A percentile compares a stretch with the other conserved stretches of the same genome.
phyloP scores from a whole-genome alignment of 2,888 invertebrate genomes.

The Idaea biselata region DNA sequence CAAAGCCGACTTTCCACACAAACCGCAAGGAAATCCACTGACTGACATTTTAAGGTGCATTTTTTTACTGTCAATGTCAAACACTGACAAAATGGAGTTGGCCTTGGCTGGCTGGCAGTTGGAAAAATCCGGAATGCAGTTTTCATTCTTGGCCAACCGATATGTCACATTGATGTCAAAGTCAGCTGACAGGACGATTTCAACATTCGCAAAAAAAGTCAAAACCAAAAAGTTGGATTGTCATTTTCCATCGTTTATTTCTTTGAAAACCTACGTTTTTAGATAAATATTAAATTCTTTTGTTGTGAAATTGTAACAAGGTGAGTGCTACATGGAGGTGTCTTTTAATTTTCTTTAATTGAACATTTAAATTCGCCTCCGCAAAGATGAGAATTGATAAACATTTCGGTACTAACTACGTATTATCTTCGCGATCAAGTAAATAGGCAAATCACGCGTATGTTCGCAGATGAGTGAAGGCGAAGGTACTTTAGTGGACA shows the following conservation, averaged over 20 bases:
- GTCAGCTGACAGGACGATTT: neutral
- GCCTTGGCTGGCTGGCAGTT: too few species aligned
- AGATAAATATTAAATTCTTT: slow-evolving; percentile 18
- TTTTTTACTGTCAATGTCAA: too few species aligned
- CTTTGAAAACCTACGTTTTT: slow-evolving; percentile 24
- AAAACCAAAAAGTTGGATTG: slow-evolving; percentile 63
- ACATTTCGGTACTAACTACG: slow-evolving; percentile 36
- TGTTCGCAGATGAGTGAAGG: slow-evolving; percentile 72
- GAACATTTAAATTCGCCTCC: neutral
- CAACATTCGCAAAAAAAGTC: slow-evolving; percentile 32
- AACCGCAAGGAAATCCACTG: neutral
- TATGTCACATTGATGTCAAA: neutral
- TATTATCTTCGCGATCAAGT: slow-evolving; percentile 42
- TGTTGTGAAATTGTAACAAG: neutral
- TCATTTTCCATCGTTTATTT: slow-evolving; percentile 46
- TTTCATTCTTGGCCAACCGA: too few species aligned
- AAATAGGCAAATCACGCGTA: slow-evolving; percentile 40
- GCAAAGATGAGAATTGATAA: slow-evolving; percentile 5
- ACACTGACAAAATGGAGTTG: too few species aligned
- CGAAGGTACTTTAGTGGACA: slow-evolving; percentile 73
- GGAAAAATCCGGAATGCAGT: too few species aligned
- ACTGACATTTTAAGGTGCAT: too few species aligned
- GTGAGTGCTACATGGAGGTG: neutral
- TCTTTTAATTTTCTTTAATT: neutral
- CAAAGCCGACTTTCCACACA: neutral